Percentiles rank a stretch among this genome's conserved stretches.
phyloP scores from a whole-genome alignment of 2,797 vertebrate genomes.

The Pseudotriccus pelzelni region DNA sequence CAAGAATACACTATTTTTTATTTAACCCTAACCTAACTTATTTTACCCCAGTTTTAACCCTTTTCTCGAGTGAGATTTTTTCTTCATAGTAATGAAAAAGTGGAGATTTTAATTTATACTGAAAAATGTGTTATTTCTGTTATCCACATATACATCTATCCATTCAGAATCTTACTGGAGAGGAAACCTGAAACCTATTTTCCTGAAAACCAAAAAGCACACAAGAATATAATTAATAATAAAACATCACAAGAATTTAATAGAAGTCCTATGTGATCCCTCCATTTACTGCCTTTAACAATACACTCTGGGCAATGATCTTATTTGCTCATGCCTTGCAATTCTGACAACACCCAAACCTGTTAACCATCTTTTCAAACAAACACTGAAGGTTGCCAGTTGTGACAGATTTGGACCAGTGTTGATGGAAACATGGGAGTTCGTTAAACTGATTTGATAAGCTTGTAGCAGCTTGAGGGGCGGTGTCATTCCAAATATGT shows the following conservation, averaged over 20 bases:
- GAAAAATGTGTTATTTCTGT: background rate
- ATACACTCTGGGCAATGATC: background rate
- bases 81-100: background rate
- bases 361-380: slow-evolving; percentile 73
- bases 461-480: slow-evolving; percentile 76
- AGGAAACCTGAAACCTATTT: background rate
- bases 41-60: background rate
- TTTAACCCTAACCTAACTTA: slow-evolving; percentile 50
- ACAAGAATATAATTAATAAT: background rate
- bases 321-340: slow-evolving; percentile 52
- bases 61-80: background rate
- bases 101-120: background rate
- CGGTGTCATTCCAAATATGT: slow-evolving; percentile 63
- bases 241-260: slow-evolving; percentile 27
- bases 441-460: slow-evolving; percentile 75
- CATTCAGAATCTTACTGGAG: background rate
- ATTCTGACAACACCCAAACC: slow-evolving; percentile 47
- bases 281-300: background rate
- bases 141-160: background rate
- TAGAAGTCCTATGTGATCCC: background rate
- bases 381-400: slow-evolving; percentile 75
- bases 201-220: background rate
- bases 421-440: slow-evolving; percentile 69
- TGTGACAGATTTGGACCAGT: slow-evolving; percentile 77
- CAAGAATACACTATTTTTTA: slow-evolving; percentile 38